Evolutionary conservation across 2,113 vertebrate genomes (phyloP).

Genomic region (Siniperca knerii): DNA sequence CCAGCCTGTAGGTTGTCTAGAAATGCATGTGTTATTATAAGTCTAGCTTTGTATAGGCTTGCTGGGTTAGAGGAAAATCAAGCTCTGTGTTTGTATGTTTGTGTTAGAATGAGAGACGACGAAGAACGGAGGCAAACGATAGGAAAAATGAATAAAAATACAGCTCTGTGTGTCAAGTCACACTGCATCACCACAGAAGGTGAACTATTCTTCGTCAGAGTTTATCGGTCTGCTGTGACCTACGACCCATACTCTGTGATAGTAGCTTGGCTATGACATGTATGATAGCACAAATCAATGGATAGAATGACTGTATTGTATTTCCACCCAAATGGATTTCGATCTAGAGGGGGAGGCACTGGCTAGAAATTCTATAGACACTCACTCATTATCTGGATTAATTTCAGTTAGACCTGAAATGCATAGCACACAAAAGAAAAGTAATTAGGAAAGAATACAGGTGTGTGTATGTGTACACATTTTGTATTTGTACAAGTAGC

Average conservation of each 20-base stretch:
- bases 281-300: constrained; percentile 58
- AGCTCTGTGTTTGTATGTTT: constrained; percentile 13
- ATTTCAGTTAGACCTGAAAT: constrained; percentile 37
- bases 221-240: constrained; percentile 40
- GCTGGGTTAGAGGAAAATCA: not conserved
- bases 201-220: not conserved
- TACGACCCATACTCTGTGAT: constrained; percentile 34
- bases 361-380: constrained; percentile 32
- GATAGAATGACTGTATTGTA: constrained; percentile 61
- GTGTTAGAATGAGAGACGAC: not conserved
- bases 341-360: constrained; percentile 21
- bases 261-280: constrained; percentile 40
- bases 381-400: constrained; percentile 38
- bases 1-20: not conserved
- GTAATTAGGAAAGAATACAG: not conserved
- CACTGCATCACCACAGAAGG: not conserved
- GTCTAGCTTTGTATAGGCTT: constrained; percentile 1
- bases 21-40: not conserved
- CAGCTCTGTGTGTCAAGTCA: not conserved
- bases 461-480: not conserved
- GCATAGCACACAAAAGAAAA: not conserved
- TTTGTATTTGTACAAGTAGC: not conserved
- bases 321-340: constrained; percentile 66
- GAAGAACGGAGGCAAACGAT: constrained; percentile 2
- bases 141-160: not conserved